Percentiles rank a stretch among this genome's conserved stretches.
phyloP scores from a whole-genome alignment of 2,113 vertebrate species.

The Menura novaehollandiae region DNA sequence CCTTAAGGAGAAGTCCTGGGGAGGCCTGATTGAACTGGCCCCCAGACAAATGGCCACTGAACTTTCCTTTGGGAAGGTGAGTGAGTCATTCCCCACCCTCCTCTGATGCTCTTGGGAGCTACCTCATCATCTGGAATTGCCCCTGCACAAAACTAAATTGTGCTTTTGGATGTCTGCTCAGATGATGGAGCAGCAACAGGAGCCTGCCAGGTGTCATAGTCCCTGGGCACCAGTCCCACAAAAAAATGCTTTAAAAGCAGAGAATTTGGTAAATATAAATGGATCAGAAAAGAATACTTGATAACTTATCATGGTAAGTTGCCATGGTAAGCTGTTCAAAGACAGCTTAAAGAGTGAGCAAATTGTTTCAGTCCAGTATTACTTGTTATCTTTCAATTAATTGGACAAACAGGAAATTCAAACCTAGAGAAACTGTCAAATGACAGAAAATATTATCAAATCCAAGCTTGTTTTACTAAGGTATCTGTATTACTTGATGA shows the following conservation, averaged over 20 bases:
- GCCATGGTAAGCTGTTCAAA: background rate
- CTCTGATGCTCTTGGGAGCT: background rate
- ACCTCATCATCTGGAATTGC: background rate
- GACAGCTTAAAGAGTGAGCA: background rate
- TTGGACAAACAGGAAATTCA: background rate
- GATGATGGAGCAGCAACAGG: background rate
- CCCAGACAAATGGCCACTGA: background rate
- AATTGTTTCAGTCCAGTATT: background rate
- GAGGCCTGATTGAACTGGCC: background rate
- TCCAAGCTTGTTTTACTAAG: background rate
- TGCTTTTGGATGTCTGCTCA: background rate
- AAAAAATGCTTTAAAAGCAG: background rate
- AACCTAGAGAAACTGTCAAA: background rate
- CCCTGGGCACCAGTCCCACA: background rate
- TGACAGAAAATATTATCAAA: background rate
- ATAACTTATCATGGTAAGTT: no score
- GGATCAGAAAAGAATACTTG: background rate
- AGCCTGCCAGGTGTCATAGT: background rate
- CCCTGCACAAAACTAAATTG: background rate
- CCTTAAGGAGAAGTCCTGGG: background rate
- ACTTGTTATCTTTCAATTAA: background rate
- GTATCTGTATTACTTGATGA: background rate
- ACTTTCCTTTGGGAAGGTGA: background rate
- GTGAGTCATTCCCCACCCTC: fast-evolving
- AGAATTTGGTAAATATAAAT: background rate